Conservation (phyloP, 1,140 invertebrate genomes). For the Dysdera silvatica region DNA sequence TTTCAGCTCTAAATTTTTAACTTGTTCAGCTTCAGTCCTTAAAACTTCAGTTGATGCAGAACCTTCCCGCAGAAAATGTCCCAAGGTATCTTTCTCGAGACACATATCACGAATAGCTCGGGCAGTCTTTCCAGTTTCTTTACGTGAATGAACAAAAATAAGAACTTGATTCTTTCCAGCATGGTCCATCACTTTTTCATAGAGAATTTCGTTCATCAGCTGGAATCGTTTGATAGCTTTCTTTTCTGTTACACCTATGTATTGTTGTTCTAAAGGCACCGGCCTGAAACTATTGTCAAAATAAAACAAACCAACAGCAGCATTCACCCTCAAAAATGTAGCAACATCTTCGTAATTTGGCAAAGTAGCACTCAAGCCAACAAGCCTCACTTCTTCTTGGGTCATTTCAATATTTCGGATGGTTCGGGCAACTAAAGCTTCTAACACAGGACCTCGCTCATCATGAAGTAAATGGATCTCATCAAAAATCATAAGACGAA, state of each 20-base stretch:
- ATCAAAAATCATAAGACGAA: conserved; percentile 91
- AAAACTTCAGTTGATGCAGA: conserved; percentile 96
- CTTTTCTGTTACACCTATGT: conserved; percentile 98
- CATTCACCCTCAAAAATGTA: conserved; percentile 81
- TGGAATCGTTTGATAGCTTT: conserved; percentile 97
- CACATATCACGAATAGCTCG: conserved; percentile 93
- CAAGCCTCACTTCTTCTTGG: conserved; percentile 88
- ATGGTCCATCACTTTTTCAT: conserved; percentile 98
- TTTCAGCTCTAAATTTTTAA: conserved; percentile 90
- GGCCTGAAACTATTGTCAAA: conserved; percentile 98
- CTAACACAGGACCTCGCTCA: conserved; percentile 93
- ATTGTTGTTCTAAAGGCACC: conserved; percentile 95
- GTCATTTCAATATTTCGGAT: conserved; percentile 84
- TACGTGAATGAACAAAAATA: conserved; percentile 97
- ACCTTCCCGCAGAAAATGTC: conserved; percentile 88
- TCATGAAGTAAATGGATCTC: conserved; percentile 99
- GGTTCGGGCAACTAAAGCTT: conserved; percentile 86
- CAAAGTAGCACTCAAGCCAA: conserved; percentile 92
- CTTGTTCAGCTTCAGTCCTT: conserved; percentile 90
- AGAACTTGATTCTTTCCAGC: conserved; percentile 92
- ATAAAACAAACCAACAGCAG: conserved; percentile 76
- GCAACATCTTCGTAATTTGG: conserved; percentile 99
- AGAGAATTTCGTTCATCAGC: conserved; percentile 99
- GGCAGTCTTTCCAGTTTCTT: conserved; percentile 97
- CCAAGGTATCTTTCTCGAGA: conserved; percentile 92